Evolutionary conservation across 37 sponge, comb jelly and placozoan species (phyloP).

Genomic region (Petrosia ficiformis): DNA sequence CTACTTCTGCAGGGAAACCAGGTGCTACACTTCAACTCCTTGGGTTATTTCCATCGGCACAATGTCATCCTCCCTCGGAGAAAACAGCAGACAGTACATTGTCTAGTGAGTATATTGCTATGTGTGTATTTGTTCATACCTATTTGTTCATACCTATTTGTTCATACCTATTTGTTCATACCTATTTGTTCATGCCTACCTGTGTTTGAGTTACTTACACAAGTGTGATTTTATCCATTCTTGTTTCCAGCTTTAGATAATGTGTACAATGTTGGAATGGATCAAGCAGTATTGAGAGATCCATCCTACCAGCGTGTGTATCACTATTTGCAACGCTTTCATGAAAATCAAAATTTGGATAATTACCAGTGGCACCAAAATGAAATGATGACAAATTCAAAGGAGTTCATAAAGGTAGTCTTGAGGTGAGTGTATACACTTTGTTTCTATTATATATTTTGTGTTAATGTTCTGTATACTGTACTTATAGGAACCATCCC

Average conservation of each 20-base stretch:
- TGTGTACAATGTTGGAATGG: conserved; percentile 27
- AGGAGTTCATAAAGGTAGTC: conserved; percentile 35
- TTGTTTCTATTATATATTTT: too few species aligned
- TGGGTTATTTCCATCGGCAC: background rate
- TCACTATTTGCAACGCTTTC: conserved; percentile 57
- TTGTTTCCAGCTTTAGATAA: too few species aligned
- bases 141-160: too few species aligned
- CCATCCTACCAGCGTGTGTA: conserved; percentile 63
- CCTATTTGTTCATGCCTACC: too few species aligned
- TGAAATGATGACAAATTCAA: conserved; percentile 12
- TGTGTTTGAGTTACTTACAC: too few species aligned
- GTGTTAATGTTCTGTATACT: background rate
- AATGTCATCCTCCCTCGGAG: background rate
- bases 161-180: too few species aligned
- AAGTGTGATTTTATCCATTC: too few species aligned
- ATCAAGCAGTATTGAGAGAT: conserved; percentile 28
- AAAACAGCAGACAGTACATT: too few species aligned
- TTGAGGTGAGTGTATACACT: too few species aligned
- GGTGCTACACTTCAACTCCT: background rate
- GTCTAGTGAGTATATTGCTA: too few species aligned
- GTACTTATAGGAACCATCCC: too few species aligned
- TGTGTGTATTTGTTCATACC: too few species aligned
- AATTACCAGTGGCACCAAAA: conserved; percentile 14
- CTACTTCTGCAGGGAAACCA: conserved; percentile 11
- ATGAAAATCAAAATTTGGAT: conserved; percentile 13